Base-by-base conservation (phyloP, 1,140 invertebrate species). In the Cephus cinctus region DNA sequence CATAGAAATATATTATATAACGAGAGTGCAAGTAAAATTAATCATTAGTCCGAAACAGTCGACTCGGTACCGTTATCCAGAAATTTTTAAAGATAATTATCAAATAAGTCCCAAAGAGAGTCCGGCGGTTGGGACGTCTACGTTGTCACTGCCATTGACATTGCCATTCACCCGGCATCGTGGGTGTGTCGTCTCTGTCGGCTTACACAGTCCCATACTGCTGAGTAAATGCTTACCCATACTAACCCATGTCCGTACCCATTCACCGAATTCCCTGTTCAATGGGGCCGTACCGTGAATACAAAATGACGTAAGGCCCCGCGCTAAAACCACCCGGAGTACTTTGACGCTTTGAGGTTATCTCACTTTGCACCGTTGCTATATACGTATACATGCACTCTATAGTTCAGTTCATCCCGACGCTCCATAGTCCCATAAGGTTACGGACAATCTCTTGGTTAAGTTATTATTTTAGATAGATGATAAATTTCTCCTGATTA, bases 181-280 rank as follows among this genome's bases (percentile, higher is more conserved):
- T 51, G 51, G 58, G 66, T 59, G 59, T 57, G 61, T 45, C 63
- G 40, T 51, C 48, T 55, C 6, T n/a, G n/a, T n/a, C n/a, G 6
- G 25, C 25, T 8, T n/a, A n/a, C 25, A 27, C 47, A 53, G 50
- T 47, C 58, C 52, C 55, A 48, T 48, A 39, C 47, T 50, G n/a
- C n/a, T n/a, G n/a, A n/a, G n/a, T n/a, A n/a, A n/a, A n/a, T n/a
- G n/a, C n/a, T n/a, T n/a, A n/a, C n/a, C 32, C 49, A 48, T 52
- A 51, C 54, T 48, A 45, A 56, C 53, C 36, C 41, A 30, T 32
- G 39, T 44, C 49, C 47, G 36, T 52, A 54, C 48, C 60, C 69
- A 70, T 71, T 71, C 67, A 73, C 66, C 69, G 63, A 71, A 73
- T 68, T 69, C 65, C 42, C 56, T 55, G 63, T 61, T 68, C 62